Percentiles rank a stretch among this genome's conserved stretches.
Conservation (phyloP, 2,797 vertebrate genomes). For the Myotis pilosus region DNA sequence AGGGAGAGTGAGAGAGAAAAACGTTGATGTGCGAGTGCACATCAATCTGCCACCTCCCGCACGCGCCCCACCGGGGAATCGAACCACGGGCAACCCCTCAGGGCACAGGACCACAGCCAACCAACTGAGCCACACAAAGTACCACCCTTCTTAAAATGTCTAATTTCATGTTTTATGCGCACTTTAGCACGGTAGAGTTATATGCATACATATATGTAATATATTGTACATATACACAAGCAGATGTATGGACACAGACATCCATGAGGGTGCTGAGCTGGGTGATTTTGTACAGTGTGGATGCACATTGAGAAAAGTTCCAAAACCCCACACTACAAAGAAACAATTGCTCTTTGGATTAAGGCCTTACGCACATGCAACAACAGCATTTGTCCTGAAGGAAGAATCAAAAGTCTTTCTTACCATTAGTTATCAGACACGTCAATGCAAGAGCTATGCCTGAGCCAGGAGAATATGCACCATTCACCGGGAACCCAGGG, state of each 20-base stretch:
- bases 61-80: not conserved
- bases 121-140: not conserved
- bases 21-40: not conserved
- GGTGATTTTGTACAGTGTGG: not conserved
- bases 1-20: not conserved
- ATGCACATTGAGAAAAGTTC: not conserved
- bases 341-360: not conserved
- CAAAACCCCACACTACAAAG: not conserved
- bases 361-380: not conserved
- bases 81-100: not conserved
- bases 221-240: fast-evolving
- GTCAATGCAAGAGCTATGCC: not conserved
- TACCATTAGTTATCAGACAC: not conserved
- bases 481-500: not conserved
- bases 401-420: not conserved
- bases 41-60: not conserved
- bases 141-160: not conserved
- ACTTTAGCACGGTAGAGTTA: not conserved
- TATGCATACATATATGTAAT: fast-evolving
- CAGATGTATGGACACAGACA: not conserved
- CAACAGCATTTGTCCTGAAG: not conserved
- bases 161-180: not conserved
- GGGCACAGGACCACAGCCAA: not conserved
- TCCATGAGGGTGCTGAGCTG: not conserved
- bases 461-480: not conserved